Evolutionary conservation across 2,113 vertebrate species (phyloP), one percentile per base, ranked within the genome.

Genomic region (Xyliphius kryptos): DNA sequence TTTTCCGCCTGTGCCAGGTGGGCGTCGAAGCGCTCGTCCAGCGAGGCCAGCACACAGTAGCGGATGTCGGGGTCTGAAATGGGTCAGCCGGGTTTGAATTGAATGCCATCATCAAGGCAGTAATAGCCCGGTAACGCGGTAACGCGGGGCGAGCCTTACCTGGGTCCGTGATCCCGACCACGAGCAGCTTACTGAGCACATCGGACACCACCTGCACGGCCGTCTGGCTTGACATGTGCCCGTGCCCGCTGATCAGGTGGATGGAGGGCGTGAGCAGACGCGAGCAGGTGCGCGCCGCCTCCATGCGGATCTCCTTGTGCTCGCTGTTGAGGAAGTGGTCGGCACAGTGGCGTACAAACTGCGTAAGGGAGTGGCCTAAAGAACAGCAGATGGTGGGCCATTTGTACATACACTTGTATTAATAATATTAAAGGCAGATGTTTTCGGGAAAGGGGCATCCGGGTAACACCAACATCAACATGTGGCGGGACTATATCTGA

Each of bases 281-380:
- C 0, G 95, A 98, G 78, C 96, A 99, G 8, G 95, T 98, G 17
- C 95, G 91, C 0, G 96, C 91, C 0, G 95, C 95, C 53, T 99
- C 96, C 93, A 98, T 97, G 4, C 96, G 90, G 69, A 99, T 90
- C 80, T 97, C 95, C 83, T 99, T 99, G 83, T 98, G 94, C 10
- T 99, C 96, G 0, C 96, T 99, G 86, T 96, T 98, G 56, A 99
- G 84, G 71, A 99, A 99, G 77, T 99, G 95, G 70, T 98, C 96
- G 0, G 96, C 96, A 1, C 96, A 99, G 73, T 99, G 96, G 9
- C 96, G 93, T n/a, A 99, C 96, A 69, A 99, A 98, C 86, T 98
- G 96, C 5, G 96, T 99, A 75, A 99, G 88, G 1, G 96, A 98
- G 77, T 99, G 96, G 21, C 96, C 96, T 99, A 75, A 69, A 19